Percentiles rank a stretch among this genome's conserved stretches.
phyloP scores from a whole-genome alignment of 2,888 invertebrate species.

The Dasysyrphus albostriatus region DNA sequence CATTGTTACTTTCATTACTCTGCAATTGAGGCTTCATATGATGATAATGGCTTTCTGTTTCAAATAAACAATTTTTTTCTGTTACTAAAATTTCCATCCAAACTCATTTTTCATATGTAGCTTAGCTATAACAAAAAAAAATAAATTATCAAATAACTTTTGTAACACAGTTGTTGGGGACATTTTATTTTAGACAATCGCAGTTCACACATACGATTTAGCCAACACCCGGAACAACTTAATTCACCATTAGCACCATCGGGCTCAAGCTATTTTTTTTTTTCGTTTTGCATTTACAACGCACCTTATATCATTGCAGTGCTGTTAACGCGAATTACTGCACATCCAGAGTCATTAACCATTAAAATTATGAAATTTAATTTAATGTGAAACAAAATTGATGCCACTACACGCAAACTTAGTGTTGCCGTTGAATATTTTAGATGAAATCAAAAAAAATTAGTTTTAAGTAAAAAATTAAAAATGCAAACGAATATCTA shows the following conservation, averaged over 20 bases:
- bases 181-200: slow-evolving; percentile 63
- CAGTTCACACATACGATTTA: slow-evolving; percentile 36
- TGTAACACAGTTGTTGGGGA: slow-evolving; percentile 61
- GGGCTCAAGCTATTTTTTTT: slow-evolving; percentile 26
- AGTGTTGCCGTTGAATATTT: background rate
- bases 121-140: background rate
- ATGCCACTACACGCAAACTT: slow-evolving; percentile 68
- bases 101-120: background rate
- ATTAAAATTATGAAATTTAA: slow-evolving; percentile 73
- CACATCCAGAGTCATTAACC: slow-evolving; percentile 69
- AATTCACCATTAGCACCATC: slow-evolving; percentile 73
- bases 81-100: background rate
- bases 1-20: no score
- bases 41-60: slow-evolving; percentile 4
- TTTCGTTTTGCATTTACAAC: background rate
- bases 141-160: slow-evolving; percentile 34
- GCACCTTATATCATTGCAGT: slow-evolving; percentile 19
- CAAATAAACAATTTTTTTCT: background rate
- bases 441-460: background rate
- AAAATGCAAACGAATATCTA: no score
- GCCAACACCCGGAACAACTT: slow-evolving; percentile 59
- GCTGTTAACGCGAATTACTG: slow-evolving; percentile 42
- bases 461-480: no score
- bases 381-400: slow-evolving; percentile 62
- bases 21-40: background rate